These are phyloP conservation scores for Mythimna lalbum DNA, from an alignment of 2,888 invertebrate species.

Conservation along the genomic window DNA sequence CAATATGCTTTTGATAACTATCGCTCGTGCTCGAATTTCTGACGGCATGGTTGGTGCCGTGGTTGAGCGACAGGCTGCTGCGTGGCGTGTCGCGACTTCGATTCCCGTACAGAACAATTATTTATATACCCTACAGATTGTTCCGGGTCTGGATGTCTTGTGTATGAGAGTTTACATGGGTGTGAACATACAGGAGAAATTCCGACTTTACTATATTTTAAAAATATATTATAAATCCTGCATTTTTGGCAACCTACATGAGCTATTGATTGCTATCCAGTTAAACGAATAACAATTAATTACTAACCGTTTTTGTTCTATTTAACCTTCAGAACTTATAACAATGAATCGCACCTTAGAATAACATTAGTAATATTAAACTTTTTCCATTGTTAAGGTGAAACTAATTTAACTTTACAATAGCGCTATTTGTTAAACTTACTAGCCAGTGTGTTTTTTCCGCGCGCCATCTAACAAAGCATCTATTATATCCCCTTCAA, in stretches of 20 bases:
- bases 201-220: no score
- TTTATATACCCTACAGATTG: no score
- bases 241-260: no score
- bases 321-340: slow-evolving; percentile 34
- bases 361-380: slow-evolving; percentile 68
- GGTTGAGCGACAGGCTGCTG: no score
- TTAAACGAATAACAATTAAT: not conserved
- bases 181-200: no score
- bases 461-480: slow-evolving; percentile 75
- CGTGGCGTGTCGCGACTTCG: no score
- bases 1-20: not conserved
- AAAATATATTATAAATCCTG: no score
- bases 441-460: slow-evolving; percentile 72
- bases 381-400: slow-evolving; percentile 71
- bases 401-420: slow-evolving; percentile 83
- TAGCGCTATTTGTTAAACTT: slow-evolving; percentile 78
- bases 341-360: slow-evolving; percentile 43
- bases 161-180: no score
- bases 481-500: slow-evolving; percentile 75
- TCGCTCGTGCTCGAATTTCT: not conserved
- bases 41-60: no score
- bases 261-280: not conserved
- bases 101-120: no score
- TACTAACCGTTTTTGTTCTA: not conserved
- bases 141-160: no score